Evolutionary conservation across 2,888 invertebrate genomes (phyloP), one percentile per base, ranked within the genome.

Genomic region (Xanthorhoe spadicearia): DNA sequence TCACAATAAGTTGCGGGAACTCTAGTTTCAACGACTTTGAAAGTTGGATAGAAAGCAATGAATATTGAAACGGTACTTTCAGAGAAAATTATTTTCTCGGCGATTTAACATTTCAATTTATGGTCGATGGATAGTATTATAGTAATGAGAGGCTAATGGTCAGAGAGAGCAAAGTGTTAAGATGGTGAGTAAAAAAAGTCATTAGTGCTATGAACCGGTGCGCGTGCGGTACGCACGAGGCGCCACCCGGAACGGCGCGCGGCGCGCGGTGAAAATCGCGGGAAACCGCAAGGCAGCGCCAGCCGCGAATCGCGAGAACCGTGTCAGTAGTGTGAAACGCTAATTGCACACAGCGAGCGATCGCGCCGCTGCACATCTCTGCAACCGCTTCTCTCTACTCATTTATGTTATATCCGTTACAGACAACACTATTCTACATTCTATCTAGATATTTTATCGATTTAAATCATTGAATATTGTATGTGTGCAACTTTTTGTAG

Each of bases 311-410:
- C 86, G 86, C 87, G 89, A 89, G 90, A 93, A 92, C 90, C 92
- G 92, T 93, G 93, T 93, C 92, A 93, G 90, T 92, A 91, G 93
- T 91, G 92, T 91, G 89, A 90, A 91, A 90, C 88, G 86, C 87
- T 92, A 92, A 90, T 92, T 91, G 87, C 89, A 81, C 79, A 77
- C 80, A 78, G 84, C 83, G 81, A 87, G 83, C 85, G 82, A 84
- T 84, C 81, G 82, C 82, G 79, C 78, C 80, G 78, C 75, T 83
- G 79, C 78, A 81, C 85, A 83, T 81, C 77, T 79, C 79, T 78
- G 76, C 79, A 75, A 70, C 60, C 76, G 76, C 75, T 76, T 77
- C 77, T 80, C 74, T 74, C 76, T 72, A 75, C 74, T 76, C 75
- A 76, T 80, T 77, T 73, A 76, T 74, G 62, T 68, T 68, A 60